Evolutionary conservation across 2,113 vertebrate genomes (phyloP).

Genomic region (Phaethon lepturus): DNA sequence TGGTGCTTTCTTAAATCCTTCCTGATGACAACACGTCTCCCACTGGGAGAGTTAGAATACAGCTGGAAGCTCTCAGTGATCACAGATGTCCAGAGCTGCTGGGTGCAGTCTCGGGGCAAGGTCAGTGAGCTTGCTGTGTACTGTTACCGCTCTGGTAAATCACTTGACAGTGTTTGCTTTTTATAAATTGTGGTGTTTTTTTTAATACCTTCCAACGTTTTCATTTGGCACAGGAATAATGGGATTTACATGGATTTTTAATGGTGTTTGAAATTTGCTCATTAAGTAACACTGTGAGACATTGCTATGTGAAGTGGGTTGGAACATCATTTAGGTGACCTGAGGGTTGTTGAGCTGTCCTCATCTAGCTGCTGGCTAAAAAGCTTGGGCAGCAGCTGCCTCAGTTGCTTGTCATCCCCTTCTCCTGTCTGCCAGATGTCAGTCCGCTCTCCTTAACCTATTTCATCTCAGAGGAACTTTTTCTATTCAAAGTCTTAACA

Average conservation of each 20-base stretch:
- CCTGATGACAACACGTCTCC: neutral
- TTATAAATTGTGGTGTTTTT: neutral
- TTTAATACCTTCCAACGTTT: neutral
- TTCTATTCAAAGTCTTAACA: neutral
- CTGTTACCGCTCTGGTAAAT: neutral
- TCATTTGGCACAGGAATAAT: too few species aligned
- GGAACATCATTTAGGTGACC: neutral
- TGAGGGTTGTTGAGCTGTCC: neutral
- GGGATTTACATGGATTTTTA: neutral
- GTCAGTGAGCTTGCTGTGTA: accelerated
- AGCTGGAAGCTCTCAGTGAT: neutral
- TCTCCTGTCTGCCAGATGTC: neutral
- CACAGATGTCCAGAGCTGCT: neutral
- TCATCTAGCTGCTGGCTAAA: neutral
- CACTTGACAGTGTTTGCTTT: neutral
- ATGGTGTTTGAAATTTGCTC: neutral
- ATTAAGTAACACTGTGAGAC: neutral
- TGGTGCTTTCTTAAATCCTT: neutral
- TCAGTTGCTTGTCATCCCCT: neutral
- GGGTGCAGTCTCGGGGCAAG: neutral
- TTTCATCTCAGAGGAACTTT: neutral
- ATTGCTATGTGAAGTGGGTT: neutral
- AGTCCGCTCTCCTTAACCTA: neutral
- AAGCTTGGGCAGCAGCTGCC: neutral
- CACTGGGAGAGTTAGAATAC: neutral